Evolutionary conservation across 2,113 vertebrate species (phyloP).

Genomic region (Coracopsis vasa): DNA sequence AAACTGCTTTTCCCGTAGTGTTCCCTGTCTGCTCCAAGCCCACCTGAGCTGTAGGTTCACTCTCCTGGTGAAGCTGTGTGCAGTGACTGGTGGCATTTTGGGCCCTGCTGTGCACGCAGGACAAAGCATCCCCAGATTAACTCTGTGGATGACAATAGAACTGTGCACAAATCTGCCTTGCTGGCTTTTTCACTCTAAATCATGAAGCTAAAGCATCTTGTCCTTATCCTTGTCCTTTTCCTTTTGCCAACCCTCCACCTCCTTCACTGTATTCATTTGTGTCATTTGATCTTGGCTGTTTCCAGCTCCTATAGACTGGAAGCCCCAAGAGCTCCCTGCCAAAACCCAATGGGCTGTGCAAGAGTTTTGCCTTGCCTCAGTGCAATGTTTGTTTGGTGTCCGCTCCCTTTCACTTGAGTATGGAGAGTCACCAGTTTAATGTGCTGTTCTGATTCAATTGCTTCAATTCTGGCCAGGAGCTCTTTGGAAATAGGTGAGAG

Average conservation of each 20-base stretch:
- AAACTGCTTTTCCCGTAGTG: background rate
- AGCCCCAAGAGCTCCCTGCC: background rate
- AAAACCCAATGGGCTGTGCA: background rate
- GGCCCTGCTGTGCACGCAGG: background rate
- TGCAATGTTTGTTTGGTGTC: background rate
- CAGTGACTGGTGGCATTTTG: background rate
- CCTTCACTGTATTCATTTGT: background rate
- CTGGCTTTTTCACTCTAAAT: background rate
- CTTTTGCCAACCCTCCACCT: background rate
- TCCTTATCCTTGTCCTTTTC: conserved; percentile 47
- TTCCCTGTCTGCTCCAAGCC: background rate
- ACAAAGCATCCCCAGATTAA: background rate
- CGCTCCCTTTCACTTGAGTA: background rate
- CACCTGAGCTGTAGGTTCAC: background rate
- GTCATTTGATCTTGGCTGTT: background rate
- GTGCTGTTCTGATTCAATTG: background rate
- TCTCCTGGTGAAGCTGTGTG: background rate
- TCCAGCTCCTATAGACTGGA: background rate
- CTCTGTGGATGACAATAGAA: background rate
- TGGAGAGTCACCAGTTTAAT: background rate
- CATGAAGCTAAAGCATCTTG: background rate
- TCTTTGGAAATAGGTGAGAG: background rate
- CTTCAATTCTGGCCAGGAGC: background rate
- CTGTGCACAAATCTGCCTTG: background rate
- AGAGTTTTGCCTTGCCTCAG: background rate